Evolutionary conservation across 2,888 invertebrate species (phyloP).

Genomic region (Lasius platythorax): DNA sequence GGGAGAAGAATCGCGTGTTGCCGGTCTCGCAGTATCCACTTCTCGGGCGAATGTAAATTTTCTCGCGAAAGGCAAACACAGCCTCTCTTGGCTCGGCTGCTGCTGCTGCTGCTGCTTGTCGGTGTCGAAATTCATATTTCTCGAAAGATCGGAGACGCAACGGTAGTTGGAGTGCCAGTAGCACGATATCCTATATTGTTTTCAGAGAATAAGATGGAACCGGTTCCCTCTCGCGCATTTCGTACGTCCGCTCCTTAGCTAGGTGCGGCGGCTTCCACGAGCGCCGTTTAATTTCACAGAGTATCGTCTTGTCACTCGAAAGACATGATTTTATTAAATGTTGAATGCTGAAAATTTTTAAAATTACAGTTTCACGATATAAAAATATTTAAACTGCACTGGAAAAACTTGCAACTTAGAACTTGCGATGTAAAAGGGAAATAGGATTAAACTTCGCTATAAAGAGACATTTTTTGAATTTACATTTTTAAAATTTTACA

Average conservation of each 20-base stretch:
- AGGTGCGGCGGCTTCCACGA: not conserved
- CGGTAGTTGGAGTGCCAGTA: constrained; percentile 4
- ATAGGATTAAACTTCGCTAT: not conserved
- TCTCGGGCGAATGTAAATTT: constrained; percentile 31
- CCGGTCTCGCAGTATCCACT: constrained; percentile 1
- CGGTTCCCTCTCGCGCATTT: constrained; percentile 1
- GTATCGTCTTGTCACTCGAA: constrained; percentile 8
- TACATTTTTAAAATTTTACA: not conserved
- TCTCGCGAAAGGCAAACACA: constrained; percentile 26
- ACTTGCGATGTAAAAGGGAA: not conserved
- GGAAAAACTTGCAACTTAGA: constrained; percentile 1
- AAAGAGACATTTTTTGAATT: not conserved
- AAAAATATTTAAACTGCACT: not conserved
- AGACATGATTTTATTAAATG: constrained; percentile 33
- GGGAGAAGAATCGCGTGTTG: not conserved
- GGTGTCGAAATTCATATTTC: constrained; percentile 39
- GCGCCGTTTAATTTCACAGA: constrained; percentile 23
- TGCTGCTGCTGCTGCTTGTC: not conserved
- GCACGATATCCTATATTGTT: constrained; percentile 44
- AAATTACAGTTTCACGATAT: constrained; percentile 9
- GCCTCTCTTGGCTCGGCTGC: constrained; percentile 24
- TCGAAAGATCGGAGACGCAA: constrained; percentile 26
- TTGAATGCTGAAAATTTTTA: constrained; percentile 6
- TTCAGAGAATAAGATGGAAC: constrained; percentile 17
- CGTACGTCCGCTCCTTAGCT: constrained; percentile 39